phyloP scores from a whole-genome alignment of 2,888 invertebrate genomes.

The Philereme vetulata region DNA sequence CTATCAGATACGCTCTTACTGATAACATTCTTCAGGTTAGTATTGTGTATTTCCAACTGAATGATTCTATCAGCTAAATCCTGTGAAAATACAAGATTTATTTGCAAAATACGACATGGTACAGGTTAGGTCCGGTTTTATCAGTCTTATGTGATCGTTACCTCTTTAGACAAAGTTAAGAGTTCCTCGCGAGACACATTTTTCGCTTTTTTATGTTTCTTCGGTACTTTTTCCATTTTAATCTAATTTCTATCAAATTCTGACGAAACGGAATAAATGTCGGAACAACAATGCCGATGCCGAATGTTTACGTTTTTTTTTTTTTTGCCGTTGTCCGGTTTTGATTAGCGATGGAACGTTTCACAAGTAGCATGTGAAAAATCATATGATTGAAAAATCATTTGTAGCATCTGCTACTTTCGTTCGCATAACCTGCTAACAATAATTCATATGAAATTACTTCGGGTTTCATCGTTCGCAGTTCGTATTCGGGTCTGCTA shows the following conservation, averaged over 20 bases:
- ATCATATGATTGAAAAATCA: no score
- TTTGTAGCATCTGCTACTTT: no score
- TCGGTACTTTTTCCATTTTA: slow-evolving; percentile 50
- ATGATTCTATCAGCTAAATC: slow-evolving; percentile 89
- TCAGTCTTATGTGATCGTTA: slow-evolving; percentile 35
- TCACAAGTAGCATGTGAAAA: no score
- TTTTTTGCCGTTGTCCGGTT: no score
- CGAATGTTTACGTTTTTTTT: not conserved
- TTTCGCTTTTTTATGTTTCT: slow-evolving; percentile 55
- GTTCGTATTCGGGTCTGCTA: no score
- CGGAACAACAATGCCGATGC: not conserved
- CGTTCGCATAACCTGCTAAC: no score
- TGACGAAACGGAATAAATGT: not conserved
- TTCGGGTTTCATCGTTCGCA: no score
- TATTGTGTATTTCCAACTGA: slow-evolving; percentile 90
- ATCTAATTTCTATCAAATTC: not conserved
- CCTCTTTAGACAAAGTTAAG: slow-evolving; percentile 60
- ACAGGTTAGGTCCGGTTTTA: slow-evolving; percentile 5
- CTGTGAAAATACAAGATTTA: slow-evolving; percentile 56
- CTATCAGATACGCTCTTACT: slow-evolving; percentile 69
- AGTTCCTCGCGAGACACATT: slow-evolving; percentile 54
- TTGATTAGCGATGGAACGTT: no score
- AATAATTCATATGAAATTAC: no score
- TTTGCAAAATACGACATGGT: no score
- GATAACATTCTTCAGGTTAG: slow-evolving; percentile 89